These are phyloP conservation scores for Stenolophus ochropezus DNA, from an alignment of 2,888 invertebrate species.

Conservation along the genomic window DNA sequence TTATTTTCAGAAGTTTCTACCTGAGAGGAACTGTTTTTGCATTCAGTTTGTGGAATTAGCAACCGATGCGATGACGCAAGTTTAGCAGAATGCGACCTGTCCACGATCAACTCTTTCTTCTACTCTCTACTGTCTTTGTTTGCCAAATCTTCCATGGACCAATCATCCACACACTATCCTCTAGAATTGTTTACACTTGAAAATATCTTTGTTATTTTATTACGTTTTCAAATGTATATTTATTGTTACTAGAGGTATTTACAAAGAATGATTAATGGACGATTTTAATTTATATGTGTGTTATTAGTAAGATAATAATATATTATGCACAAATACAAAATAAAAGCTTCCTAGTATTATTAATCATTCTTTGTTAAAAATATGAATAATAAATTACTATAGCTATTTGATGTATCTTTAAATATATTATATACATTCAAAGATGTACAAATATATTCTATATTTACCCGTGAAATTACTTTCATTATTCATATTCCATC, in stretches of 20 bases:
- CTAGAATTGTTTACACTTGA: background rate
- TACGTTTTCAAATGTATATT: background rate
- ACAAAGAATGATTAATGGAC: background rate
- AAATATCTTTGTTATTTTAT: background rate
- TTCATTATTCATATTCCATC: background rate
- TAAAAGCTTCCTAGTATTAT: background rate
- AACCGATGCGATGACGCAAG: conserved; percentile 14
- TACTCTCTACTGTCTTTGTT: background rate
- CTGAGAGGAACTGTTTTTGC: background rate
- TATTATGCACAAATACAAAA: background rate
- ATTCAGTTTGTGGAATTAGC: conserved; percentile 15
- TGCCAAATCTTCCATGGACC: conserved; percentile 7
- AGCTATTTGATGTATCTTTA: background rate
- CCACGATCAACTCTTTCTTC: background rate
- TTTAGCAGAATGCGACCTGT: conserved; percentile 2
- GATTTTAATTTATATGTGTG: background rate
- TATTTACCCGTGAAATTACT: background rate
- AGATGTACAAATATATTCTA: background rate
- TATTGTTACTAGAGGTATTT: background rate
- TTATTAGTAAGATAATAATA: background rate
- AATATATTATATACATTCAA: too few species aligned
- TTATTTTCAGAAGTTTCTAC: conserved; percentile 11
- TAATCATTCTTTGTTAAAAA: background rate
- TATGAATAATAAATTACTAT: background rate
- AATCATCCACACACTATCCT: background rate